A percentile compares a stretch with the other conserved stretches of the same genome.
Evolutionary conservation across 2,797 vertebrate genomes (phyloP).

Genomic region (Tenualosa thibaudeaui): DNA sequence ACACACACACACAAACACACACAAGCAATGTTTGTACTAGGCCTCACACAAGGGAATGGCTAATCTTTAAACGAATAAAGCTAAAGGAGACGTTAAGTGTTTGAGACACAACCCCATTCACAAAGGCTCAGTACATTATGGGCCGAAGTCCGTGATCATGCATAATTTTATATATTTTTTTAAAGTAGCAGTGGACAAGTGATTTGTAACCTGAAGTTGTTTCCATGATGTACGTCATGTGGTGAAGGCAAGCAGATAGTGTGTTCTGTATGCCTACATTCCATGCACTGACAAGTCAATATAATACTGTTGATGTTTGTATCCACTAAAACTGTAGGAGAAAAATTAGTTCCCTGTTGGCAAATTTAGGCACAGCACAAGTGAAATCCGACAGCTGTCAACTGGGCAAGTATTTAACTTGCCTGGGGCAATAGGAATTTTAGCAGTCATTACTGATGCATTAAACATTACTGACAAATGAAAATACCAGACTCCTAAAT

Average conservation of each 20-base stretch:
- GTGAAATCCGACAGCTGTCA: conserved; percentile 16
- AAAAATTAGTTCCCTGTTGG: neutral
- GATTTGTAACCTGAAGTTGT: conserved; percentile 78
- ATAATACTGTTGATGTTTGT: neutral
- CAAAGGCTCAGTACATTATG: conserved; percentile 38
- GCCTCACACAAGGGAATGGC: conserved; percentile 45
- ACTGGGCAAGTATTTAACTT: conserved; percentile 20
- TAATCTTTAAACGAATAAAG: conserved; percentile 61
- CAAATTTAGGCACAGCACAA: neutral
- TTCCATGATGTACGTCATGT: conserved; percentile 70
- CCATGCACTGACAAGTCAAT: neutral
- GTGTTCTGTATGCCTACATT: neutral
- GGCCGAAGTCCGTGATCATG: conserved; percentile 79
- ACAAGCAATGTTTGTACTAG: conserved; percentile 27
- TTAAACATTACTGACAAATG: conserved; percentile 16
- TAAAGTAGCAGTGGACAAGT: conserved; percentile 74
- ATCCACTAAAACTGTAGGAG: neutral
- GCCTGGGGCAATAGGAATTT: conserved; percentile 1
- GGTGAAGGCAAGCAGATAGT: conserved; percentile 45
- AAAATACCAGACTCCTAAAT: conserved; percentile 12
- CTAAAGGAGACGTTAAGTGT: conserved; percentile 43
- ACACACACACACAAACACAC: conserved; percentile 33
- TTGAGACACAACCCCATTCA: neutral
- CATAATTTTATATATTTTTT: conserved; percentile 61
- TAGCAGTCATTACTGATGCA: conserved; percentile 7